Percentiles rank a stretch among this genome's conserved stretches.
These are phyloP conservation scores for silkworm (Bombyx mori) DNA, from an alignment of 1,140 invertebrate species.

Conservation along the genomic window ASM3026992v2 NC_085119.1:2237001-2237500, in stretches of 20 bases:
- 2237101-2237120: no score
- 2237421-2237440: conserved; percentile 39
- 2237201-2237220: no score
- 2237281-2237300: conserved; percentile 14
- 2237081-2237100: no score
- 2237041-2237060: no score
- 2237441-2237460: conserved; percentile 43
- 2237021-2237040: no score
- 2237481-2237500: conserved; percentile 60
- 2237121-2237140: no score
- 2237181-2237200: no score
- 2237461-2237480: conserved; percentile 34
- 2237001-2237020: no score
- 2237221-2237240: no score
- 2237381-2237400: conserved; percentile 73
- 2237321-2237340: conserved; percentile 75
- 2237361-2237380: conserved; percentile 75
- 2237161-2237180: no score
- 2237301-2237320: conserved; percentile 19
- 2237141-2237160: no score
- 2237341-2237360: conserved; percentile 74
- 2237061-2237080: no score
- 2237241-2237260: not conserved
- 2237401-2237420: conserved; percentile 61
- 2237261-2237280: not conserved